A percentile compares a stretch with the other conserved stretches of the same genome.
Evolutionary conservation across 1,140 invertebrate species (phyloP).

Genomic region (Archivesica marissinica): DNA sequence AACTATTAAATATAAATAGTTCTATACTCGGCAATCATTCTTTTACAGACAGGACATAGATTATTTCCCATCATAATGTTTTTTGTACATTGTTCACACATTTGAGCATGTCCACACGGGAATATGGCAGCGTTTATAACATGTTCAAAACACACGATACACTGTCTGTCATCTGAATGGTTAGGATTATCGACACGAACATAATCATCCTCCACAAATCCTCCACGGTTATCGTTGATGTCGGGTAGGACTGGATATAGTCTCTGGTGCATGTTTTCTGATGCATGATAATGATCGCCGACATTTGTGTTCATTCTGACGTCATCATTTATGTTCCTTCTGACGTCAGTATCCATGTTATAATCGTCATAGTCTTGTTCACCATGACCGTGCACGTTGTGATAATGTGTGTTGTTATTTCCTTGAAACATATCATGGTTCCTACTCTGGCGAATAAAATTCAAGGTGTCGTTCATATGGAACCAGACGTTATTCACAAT

Average conservation of each 20-base stretch:
- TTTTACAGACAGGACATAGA: constrained; percentile 41
- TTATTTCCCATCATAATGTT: constrained; percentile 7
- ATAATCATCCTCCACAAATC: not conserved
- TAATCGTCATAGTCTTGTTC: not conserved
- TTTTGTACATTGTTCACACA: constrained; percentile 44
- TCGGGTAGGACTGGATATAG: constrained; percentile 11
- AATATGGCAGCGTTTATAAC: constrained; percentile 45
- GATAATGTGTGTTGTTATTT: not conserved
- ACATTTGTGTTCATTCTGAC: not conserved
- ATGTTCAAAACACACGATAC: constrained; percentile 48
- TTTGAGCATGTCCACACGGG: constrained; percentile 61
- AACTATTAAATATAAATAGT: constrained; percentile 53
- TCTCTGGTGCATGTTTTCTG: not conserved
- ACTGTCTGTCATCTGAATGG: not conserved
- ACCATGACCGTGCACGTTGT: not conserved
- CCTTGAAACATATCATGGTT: not conserved
- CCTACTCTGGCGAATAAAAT: too few species aligned
- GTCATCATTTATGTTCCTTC: too few species aligned
- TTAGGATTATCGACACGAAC: not conserved
- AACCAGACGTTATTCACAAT: not conserved
- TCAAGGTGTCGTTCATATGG: not conserved
- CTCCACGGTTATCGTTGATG: not conserved
- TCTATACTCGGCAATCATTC: constrained; percentile 37
- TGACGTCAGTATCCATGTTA: too few species aligned
- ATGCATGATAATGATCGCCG: not conserved